Conservation (phyloP, 2,113 vertebrate genomes). For the Callospermophilus lateralis region DNA sequence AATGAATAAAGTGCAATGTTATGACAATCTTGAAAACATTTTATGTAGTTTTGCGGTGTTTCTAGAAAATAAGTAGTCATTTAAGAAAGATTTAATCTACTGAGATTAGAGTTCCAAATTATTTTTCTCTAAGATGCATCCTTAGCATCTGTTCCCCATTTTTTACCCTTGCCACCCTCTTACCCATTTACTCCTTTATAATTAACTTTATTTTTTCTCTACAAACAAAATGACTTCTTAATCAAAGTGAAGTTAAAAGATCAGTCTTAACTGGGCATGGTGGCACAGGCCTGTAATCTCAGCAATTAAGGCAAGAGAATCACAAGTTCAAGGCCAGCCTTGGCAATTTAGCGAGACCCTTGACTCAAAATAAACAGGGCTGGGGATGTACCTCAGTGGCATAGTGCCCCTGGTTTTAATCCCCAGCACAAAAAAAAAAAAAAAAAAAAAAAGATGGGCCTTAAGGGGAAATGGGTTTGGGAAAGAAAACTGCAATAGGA, state of each 20-base stretch:
- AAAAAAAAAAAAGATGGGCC: no score
- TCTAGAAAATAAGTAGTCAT: slow-evolving; percentile 39
- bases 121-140: background rate
- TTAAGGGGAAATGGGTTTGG: slow-evolving; percentile 13
- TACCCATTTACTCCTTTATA: background rate
- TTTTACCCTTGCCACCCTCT: background rate
- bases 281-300: no score
- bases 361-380: no score
- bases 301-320: no score
- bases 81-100: slow-evolving; percentile 51
- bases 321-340: no score
- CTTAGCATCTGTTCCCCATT: background rate
- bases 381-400: no score
- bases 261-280: background rate
- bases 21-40: slow-evolving; percentile 35
- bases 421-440: no score
- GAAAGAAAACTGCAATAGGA: background rate
- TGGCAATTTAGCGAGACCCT: no score
- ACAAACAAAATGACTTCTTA: slow-evolving; percentile 37
- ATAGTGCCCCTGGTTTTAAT: no score
- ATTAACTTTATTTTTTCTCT: slow-evolving; percentile 35
- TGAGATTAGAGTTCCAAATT: slow-evolving; percentile 7
- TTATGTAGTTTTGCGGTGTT: slow-evolving; percentile 37
- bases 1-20: slow-evolving; percentile 25
- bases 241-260: slow-evolving; percentile 40